Base-by-base conservation (phyloP, 2,888 invertebrate genomes). In the Apamea crenata region DNA sequence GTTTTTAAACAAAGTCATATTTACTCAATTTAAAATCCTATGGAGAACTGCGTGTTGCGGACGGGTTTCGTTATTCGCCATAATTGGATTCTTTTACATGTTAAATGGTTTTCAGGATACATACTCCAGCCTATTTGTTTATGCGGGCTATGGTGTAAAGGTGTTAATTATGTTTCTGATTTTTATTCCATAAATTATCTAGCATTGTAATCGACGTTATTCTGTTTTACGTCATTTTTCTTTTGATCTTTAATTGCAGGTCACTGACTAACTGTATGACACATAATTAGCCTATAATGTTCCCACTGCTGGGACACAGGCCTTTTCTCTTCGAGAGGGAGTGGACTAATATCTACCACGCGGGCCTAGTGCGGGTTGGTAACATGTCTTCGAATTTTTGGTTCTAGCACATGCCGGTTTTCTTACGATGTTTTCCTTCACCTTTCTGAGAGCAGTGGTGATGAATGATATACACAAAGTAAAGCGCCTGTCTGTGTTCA, bases 11-110 rank as follows among this genome's bases (percentile, higher is more conserved):
- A 89, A 82, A 83, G 81, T 82, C 89, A 89, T 92, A 92, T 93
- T 93, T 93, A 91, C 91, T 88, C 89, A 91, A 92, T 94, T 84
- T 92, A 91, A 92, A 92, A 93, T 90, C 87, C 89, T 87, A 89
- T 87, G 78, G 89, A 89, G 90, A 91, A 91, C 91, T 91, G 90
- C 88, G 90, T 92, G 93, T 91, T 92, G 90, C 87, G 90, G 92
- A 91, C 92, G 91, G 91, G 87, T 40, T 90, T 93, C 91, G 92
- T 93, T 94, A 93, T 93, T 91, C 87, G 80, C 89, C 88, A 91
- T 93, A 90, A 90, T 87, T 90, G 89, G 87, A 85, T 87, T 85
- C 80, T 74, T 83, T 87, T 81, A 82, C 84, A 87, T 82, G 81
- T 86, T 88, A 81, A 84, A 89, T 87, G 79, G 76, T 82, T 88